These are phyloP conservation scores for Andricus quercusramuli DNA, from an alignment of 2,888 invertebrate species.

Conservation along the genomic window DNA sequence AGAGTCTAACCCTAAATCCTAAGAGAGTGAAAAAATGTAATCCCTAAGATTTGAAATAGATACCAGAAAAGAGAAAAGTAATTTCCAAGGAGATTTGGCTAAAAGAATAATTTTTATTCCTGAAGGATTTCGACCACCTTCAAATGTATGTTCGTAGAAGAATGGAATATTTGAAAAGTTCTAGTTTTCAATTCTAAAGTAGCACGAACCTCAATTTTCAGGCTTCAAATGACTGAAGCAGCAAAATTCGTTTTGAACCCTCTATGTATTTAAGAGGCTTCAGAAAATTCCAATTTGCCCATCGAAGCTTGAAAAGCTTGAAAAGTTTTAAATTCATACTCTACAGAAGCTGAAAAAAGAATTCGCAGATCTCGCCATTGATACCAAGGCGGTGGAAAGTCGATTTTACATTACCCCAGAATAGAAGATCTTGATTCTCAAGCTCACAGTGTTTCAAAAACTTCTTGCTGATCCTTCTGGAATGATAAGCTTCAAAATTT, in stretches of 20 bases:
- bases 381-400: not conserved
- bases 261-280: not conserved
- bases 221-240: not conserved
- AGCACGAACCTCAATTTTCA: not conserved
- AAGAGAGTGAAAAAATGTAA: no score
- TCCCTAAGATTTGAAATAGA: no score
- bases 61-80: no score
- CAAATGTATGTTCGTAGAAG: no score
- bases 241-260: not conserved
- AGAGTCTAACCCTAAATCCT: no score
- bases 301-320: not conserved
- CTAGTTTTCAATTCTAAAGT: not conserved
- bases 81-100: no score
- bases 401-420: not conserved
- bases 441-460: not conserved
- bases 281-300: not conserved
- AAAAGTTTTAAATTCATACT: slow-evolving; percentile 1
- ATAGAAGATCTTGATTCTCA: not conserved
- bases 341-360: not conserved
- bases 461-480: not conserved
- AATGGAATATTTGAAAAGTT: not conserved
- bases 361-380: not conserved
- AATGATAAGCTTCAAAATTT: not conserved
- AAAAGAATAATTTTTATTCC: no score
- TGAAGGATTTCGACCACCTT: no score